Percentiles rank a stretch among this genome's conserved stretches.
phyloP scores from a whole-genome alignment of 2,113 vertebrate genomes.

The Catharus fuscescens region DNA sequence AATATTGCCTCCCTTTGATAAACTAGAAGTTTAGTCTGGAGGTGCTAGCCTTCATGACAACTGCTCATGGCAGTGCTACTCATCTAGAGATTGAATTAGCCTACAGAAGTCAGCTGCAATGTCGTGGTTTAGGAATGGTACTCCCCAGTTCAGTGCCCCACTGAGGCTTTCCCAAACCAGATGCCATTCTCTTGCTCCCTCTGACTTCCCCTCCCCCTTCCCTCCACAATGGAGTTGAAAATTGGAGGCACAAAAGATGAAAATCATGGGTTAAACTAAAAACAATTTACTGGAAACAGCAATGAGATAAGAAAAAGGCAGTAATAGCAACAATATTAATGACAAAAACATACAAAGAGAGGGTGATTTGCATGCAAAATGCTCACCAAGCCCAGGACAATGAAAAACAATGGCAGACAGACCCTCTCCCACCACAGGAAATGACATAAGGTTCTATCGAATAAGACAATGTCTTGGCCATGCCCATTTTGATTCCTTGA shows the following conservation, averaged over 20 bases:
- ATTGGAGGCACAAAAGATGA: no score
- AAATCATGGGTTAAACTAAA: background rate
- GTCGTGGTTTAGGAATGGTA: background rate
- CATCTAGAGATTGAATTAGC: background rate
- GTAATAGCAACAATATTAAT: no score
- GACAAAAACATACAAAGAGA: no score
- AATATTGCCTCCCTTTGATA: background rate
- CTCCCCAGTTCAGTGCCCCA: no score
- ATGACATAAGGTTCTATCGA: background rate
- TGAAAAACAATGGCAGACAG: background rate
- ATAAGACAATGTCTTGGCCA: background rate
- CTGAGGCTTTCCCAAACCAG: no score
- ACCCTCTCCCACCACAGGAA: background rate
- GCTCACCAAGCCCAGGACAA: background rate
- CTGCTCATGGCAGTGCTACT: background rate
- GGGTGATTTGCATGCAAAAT: background rate
- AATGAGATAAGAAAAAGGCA: no score
- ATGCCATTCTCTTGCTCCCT: no score
- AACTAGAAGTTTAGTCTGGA: background rate
- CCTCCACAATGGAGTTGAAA: no score
- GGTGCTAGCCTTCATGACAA: background rate
- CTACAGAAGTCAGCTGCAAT: background rate
- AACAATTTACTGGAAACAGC: no score
- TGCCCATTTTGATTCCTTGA: background rate
- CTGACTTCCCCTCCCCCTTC: no score